These are phyloP conservation scores for Galleria mellonella DNA, from an alignment of 1,140 invertebrate species.

Conservation along the genomic window DNA sequence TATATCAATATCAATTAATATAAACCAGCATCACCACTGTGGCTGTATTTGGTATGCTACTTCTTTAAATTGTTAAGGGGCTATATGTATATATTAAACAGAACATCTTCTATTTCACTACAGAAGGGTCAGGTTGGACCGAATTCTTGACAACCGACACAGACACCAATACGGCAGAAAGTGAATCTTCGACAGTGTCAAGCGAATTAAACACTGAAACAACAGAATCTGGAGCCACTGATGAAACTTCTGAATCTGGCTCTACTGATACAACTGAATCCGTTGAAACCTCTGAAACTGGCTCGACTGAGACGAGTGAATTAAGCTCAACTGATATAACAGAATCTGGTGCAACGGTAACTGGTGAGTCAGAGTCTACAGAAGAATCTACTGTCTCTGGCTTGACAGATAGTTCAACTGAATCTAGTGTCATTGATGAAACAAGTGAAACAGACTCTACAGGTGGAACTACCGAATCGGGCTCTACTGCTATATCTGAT, in stretches of 20 bases:
- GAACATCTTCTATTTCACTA: neutral
- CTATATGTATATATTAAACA: too few relatives aligned
- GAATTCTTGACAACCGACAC: neutral
- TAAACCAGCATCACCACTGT: too few relatives aligned
- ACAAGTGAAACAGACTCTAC: constrained; percentile 16
- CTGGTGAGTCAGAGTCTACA: neutral
- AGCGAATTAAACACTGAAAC: constrained; percentile 16
- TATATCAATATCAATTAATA: too few relatives aligned
- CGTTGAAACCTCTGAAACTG: constrained; percentile 6
- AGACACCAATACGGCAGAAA: neutral
- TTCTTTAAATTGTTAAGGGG: too few relatives aligned
- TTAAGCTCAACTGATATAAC: constrained; percentile 5
- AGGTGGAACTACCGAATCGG: constrained; percentile 13
- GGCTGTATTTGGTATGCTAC: too few relatives aligned
- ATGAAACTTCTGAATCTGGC: neutral
- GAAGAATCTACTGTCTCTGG: constrained; percentile 1
- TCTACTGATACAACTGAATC: constrained; percentile 2
- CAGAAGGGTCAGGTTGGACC: neutral
- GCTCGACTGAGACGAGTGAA: constrained; percentile 4
- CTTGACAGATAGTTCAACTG: neutral
- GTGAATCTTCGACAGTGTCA: neutral
- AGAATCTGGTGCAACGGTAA: neutral
- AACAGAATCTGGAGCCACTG: constrained; percentile 1
- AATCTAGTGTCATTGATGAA: neutral
- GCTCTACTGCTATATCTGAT: constrained; percentile 9